Base-by-base conservation (phyloP, 1,140 invertebrate genomes). In the Dinothrombium tinctorium region DNA sequence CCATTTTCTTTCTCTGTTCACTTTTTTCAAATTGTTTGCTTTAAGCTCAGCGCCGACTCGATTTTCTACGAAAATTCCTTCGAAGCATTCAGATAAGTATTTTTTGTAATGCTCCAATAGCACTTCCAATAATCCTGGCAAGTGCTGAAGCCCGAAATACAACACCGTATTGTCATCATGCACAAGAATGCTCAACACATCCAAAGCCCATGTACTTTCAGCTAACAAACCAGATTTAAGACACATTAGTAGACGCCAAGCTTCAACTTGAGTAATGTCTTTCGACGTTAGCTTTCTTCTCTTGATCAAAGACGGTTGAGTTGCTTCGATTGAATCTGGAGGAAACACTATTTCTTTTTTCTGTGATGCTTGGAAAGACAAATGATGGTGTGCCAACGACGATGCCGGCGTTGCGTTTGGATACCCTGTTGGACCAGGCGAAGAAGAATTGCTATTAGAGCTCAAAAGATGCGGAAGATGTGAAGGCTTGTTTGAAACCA, bases 241-340 rank as follows among this genome's bases (percentile, higher is more conserved):
- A 44, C 83, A 73, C 90, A 99, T 95, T 69, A 95, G 82, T 35
- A 98, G 71, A 47, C 86, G 69, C 86, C 89, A 95, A 25, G 87
- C 80, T 59, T 96, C 90, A 4, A 94, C 71, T 2, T 79, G 77
- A 22, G 25, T 17, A 8, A 96, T 71, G 56, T 98, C 89, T 15
- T 69, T 61, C 46, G 74, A 45, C 66, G 72, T 55, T 37, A 95
- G 56, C 44, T 81, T 70, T 50, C 79, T 74, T 38, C 86, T 67
- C 53, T 87, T 84, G 49, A 77, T 77, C 2, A 81, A 60, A 22
- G 82, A 69, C 17, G 86, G 83, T 28, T 74, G 69, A 1, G 81
- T 72, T 19, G 83, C 80, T 65, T 98, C 90, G 23, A 98, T 75
- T 57, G 80, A 83, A 50, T 89, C 86, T n/a, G 75, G 60, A 22